These are phyloP conservation scores for Lates japonicus DNA, from an alignment of 2,797 vertebrate genomes.

Conservation along the genomic window DNA sequence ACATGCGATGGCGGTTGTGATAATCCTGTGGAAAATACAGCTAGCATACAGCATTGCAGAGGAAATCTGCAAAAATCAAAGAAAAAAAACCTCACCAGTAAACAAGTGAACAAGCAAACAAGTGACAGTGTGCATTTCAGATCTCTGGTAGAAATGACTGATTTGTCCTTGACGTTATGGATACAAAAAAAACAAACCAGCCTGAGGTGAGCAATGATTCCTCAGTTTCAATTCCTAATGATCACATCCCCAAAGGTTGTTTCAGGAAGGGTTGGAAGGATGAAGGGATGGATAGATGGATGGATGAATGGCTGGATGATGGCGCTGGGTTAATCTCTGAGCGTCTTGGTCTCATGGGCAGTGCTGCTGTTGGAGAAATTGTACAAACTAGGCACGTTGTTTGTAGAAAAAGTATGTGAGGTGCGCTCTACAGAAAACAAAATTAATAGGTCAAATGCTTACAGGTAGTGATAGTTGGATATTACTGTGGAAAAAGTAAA, in stretches of 20 bases:
- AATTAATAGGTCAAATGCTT: slow-evolving; percentile 33
- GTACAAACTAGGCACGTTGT: slow-evolving; percentile 79
- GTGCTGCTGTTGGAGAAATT: slow-evolving; percentile 78
- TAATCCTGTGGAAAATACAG: slow-evolving; percentile 22
- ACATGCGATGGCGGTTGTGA: slow-evolving; percentile 20
- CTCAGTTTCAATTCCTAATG: slow-evolving; percentile 16
- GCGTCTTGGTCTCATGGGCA: slow-evolving; percentile 73
- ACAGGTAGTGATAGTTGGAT: slow-evolving; percentile 6
- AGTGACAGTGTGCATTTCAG: slow-evolving; percentile 2
- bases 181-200: slow-evolving; percentile 22
- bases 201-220: slow-evolving; percentile 20
- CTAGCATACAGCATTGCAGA: background rate
- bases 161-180: slow-evolving; percentile 13
- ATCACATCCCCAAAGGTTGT: slow-evolving; percentile 2
- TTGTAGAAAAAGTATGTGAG: slow-evolving; percentile 72
- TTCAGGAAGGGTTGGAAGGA: slow-evolving; percentile 4
- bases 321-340: slow-evolving; percentile 69
- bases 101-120: background rate
- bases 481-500: background rate
- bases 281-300: slow-evolving; percentile 12
- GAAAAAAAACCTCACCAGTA: background rate
- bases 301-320: slow-evolving; percentile 24
- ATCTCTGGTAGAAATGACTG: slow-evolving; percentile 5
- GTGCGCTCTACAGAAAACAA: slow-evolving; percentile 36
- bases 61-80: background rate